Base-by-base conservation (phyloP, 2,888 invertebrate genomes). In the Polia nebulosa region DNA sequence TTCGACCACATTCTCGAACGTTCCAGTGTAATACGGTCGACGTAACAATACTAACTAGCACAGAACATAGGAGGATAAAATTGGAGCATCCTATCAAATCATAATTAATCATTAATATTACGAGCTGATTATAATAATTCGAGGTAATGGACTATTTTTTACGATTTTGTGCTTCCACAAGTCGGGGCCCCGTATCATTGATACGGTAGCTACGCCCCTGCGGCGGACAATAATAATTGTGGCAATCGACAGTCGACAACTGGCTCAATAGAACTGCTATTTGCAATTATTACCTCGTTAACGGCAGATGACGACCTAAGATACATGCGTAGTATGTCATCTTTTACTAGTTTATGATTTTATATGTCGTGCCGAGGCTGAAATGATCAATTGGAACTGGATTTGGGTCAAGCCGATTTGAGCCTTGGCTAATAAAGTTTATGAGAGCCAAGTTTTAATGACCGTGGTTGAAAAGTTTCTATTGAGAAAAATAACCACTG, bases 171-270 rank as follows among this genome's bases (percentile, higher is more conserved):
- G n/a, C n/a, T n/a, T n/a, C n/a, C n/a, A n/a, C n/a, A n/a, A n/a
- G n/a, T n/a, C n/a, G n/a, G n/a, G n/a, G n/a, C n/a, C n/a, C n/a
- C n/a, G n/a, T n/a, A n/a, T n/a, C n/a, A n/a, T n/a, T n/a, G n/a
- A n/a, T n/a, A n/a, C n/a, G n/a, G n/a, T n/a, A n/a, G n/a, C n/a
- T n/a, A n/a, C n/a, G n/a, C n/a, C n/a, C n/a, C n/a, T n/a, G n/a
- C n/a, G n/a, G n/a, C n/a, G n/a, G n/a, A n/a, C n/a, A n/a, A n/a
- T n/a, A 88, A 90, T 91, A 88, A 92, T 90, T 91, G 88, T 88
- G 84, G 84, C 89, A 88, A 89, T 88, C 86, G 89, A 86, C 86
- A 83, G 82, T 82, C 77, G 79, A 76, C 80, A 82, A 86, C 81
- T 72, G 72, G 73, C 81, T 86, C 86, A 83, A 86, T 86, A 66